phyloP scores from a whole-genome alignment of 2,113 vertebrate genomes.

The Channa argus region DNA sequence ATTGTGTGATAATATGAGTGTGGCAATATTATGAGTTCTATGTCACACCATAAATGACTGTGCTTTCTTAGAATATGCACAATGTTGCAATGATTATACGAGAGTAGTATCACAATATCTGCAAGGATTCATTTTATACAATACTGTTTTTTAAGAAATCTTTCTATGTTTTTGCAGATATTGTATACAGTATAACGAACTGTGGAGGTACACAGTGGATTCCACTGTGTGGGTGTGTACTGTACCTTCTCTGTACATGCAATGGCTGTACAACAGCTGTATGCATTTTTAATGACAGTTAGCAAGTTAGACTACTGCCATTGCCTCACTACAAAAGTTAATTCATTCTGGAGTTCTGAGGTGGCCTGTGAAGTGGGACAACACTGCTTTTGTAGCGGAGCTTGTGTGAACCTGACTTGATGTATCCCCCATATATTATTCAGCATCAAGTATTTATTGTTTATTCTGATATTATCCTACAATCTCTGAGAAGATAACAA shows the following conservation, averaged over 20 bases:
- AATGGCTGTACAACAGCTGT: background rate
- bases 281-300: background rate
- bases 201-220: too few species aligned
- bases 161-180: background rate
- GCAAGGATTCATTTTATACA: too few species aligned
- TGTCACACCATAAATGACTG: too few species aligned
- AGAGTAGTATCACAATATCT: too few species aligned
- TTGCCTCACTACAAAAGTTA: background rate
- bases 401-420: background rate
- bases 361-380: background rate
- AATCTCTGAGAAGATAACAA: conserved; percentile 7
- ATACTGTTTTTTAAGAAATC: background rate
- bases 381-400: too few species aligned
- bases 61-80: too few species aligned
- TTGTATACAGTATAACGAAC: too few species aligned
- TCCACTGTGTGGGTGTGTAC: background rate
- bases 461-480: conserved; percentile 8
- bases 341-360: conserved; percentile 1
- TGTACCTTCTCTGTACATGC: background rate
- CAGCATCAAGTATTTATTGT: background rate
- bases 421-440: conserved; percentile 12
- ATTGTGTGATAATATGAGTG: too few species aligned
- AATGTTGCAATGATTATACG: too few species aligned
- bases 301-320: background rate
- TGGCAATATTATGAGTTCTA: too few species aligned